These are phyloP conservation scores for Onychorhynchus coronatus DNA, from an alignment of 2,113 vertebrate genomes.

Conservation along the genomic window DNA sequence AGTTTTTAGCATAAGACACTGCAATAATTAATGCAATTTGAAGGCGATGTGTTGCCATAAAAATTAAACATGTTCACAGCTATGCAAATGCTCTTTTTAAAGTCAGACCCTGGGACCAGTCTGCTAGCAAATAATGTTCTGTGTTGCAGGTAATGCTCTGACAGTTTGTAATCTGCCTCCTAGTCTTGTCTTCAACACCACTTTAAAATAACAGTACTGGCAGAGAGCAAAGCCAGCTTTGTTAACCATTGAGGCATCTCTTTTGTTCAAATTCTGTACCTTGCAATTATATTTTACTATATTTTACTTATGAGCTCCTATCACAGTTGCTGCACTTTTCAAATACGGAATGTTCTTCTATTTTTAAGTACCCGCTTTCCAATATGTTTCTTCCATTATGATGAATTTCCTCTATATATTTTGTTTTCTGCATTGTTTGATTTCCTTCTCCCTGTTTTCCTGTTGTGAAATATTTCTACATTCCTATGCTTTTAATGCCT, in stretches of 20 bases:
- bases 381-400: neutral
- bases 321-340: neutral
- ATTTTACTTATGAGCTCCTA: neutral
- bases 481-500: slow-evolving; percentile 3
- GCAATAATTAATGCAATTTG: slow-evolving; percentile 62
- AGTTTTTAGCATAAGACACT: slow-evolving; percentile 58
- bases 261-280: neutral
- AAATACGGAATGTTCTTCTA: neutral
- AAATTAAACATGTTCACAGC: slow-evolving; percentile 64
- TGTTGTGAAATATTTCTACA: neutral
- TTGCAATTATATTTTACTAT: neutral
- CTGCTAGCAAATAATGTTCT: slow-evolving; percentile 51
- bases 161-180: neutral
- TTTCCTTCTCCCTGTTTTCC: neutral
- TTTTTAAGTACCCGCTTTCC: neutral
- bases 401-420: neutral
- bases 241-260: neutral
- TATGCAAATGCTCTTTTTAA: slow-evolving; percentile 51
- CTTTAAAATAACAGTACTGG: slow-evolving; percentile 12
- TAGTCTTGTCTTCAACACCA: neutral
- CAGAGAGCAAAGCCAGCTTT: neutral
- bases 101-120: slow-evolving; percentile 39
- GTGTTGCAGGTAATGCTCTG: neutral
- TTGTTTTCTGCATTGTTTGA: neutral
- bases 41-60: slow-evolving; percentile 51